phyloP scores from a whole-genome alignment of 53 echinoderm and acorn worm species.

The Mesocentrotus franciscanus region DNA sequence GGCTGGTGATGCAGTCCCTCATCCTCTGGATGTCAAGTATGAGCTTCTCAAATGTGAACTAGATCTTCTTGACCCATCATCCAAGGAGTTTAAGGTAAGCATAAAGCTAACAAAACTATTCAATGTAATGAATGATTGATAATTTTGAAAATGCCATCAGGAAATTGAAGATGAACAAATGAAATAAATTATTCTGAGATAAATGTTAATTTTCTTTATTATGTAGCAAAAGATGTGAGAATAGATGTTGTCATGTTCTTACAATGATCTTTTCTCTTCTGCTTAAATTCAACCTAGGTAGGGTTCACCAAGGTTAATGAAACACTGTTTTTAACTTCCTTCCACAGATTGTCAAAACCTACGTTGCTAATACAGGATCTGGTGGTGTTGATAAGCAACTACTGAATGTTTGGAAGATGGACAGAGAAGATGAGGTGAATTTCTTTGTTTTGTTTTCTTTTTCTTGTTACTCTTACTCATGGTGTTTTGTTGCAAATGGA shows the following conservation, averaged over 20 bases:
- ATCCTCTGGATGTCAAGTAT: slow-evolving; percentile 93
- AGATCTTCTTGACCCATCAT: slow-evolving; percentile 70
- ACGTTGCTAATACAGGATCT: slow-evolving; percentile 75
- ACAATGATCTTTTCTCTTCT: background rate
- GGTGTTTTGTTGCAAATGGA: background rate
- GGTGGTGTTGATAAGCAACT: slow-evolving; percentile 58
- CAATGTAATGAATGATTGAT: background rate
- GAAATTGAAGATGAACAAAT: no score
- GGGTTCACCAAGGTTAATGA: no score
- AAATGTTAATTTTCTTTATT: no score
- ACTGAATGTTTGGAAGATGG: slow-evolving; percentile 87
- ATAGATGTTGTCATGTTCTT: background rate
- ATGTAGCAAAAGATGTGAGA: no score
- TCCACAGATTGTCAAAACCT: slow-evolving; percentile 76
- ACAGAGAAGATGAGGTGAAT: slow-evolving; percentile 86
- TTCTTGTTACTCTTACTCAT: background rate
- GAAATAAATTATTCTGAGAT: background rate
- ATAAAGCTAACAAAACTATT: background rate
- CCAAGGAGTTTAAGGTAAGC: slow-evolving; percentile 82
- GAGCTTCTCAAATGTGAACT: slow-evolving; percentile 84
- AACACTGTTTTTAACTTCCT: background rate
- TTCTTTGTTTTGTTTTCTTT: background rate
- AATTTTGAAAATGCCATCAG: background rate
- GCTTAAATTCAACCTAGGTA: background rate
- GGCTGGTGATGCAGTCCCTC: slow-evolving; percentile 76